Evolutionary conservation across 2,888 invertebrate genomes (phyloP).

Genomic region (Synanthedon vespiformis): DNA sequence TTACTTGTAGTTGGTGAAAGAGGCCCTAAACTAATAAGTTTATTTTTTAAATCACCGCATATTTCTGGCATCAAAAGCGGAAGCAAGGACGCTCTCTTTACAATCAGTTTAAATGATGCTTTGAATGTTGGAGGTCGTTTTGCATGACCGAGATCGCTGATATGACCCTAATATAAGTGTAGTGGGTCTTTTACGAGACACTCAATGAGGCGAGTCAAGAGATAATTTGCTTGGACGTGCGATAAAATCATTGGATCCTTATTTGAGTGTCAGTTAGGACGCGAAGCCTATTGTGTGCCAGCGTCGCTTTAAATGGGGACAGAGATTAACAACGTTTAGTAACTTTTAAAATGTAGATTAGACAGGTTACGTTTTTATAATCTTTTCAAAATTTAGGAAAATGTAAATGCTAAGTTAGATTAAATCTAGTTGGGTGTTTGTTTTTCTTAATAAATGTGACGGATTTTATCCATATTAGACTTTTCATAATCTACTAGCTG

Average conservation of each 20-base stretch:
- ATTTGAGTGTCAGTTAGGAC: constrained; percentile 24
- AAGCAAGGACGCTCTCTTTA: constrained; percentile 13
- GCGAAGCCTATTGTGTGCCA: constrained; percentile 29
- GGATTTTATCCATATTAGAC: too few species aligned
- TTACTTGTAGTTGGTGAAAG: too few species aligned
- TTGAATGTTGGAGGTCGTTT: constrained; percentile 30
- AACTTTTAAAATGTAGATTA: too few species aligned
- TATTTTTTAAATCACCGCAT: too few species aligned
- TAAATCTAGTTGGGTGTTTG: too few species aligned
- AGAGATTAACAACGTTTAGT: not conserved
- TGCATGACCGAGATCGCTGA: constrained; percentile 46
- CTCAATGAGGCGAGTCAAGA: constrained; percentile 29
- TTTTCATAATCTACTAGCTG: too few species aligned
- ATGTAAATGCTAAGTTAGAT: too few species aligned
- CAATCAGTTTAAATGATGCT: constrained; percentile 23
- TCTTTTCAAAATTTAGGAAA: too few species aligned
- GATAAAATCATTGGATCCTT: constrained; percentile 43
- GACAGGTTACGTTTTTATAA: too few species aligned
- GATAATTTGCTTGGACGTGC: constrained; percentile 50
- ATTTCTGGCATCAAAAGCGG: too few species aligned
- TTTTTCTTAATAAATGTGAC: too few species aligned
- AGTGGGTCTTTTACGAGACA: constrained; percentile 46
- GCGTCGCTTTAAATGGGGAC: constrained; percentile 18
- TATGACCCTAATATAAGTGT: constrained; percentile 50
- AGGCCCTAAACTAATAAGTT: too few species aligned